phyloP scores from a whole-genome alignment of 2,797 vertebrate genomes.

The Apogon talboti region DNA sequence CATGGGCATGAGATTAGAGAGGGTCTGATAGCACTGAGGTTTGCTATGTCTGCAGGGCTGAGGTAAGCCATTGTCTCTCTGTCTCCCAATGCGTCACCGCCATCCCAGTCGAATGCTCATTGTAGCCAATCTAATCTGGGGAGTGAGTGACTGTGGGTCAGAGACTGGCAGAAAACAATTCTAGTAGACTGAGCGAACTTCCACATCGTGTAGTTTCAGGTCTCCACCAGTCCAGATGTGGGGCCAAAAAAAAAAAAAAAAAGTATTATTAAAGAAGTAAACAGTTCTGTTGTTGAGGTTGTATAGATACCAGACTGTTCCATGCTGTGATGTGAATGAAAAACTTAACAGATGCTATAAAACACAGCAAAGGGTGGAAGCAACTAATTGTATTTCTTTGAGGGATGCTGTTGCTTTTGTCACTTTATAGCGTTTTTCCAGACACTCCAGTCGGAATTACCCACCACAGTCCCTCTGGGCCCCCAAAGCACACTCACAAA shows the following conservation, averaged over 20 bases:
- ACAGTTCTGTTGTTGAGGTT: not conserved
- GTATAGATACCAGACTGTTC: not conserved
- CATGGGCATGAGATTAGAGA: slow-evolving; percentile 79
- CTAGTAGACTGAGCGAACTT: slow-evolving; percentile 34
- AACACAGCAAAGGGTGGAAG: slow-evolving; percentile 12
- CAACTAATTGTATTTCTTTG: slow-evolving; percentile 26
- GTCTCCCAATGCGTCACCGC: slow-evolving; percentile 70
- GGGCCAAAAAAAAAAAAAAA: not conserved
- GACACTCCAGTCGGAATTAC: slow-evolving; percentile 73
- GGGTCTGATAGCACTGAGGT: slow-evolving; percentile 76
- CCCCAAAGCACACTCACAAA: slow-evolving; percentile 51
- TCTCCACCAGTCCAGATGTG: slow-evolving; percentile 23
- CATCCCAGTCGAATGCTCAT: slow-evolving; percentile 68
- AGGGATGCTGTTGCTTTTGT: slow-evolving; percentile 71
- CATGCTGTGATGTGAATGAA: slow-evolving; percentile 4
- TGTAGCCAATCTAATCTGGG: slow-evolving; percentile 72
- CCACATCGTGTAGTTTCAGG: slow-evolving; percentile 16
- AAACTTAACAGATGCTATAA: slow-evolving; percentile 7
- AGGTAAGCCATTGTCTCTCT: slow-evolving; percentile 81
- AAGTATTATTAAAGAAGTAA: not conserved
- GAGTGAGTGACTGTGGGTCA: slow-evolving; percentile 75
- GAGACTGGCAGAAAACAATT: slow-evolving; percentile 62
- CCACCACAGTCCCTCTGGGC: slow-evolving; percentile 66
- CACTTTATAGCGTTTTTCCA: slow-evolving; percentile 72
- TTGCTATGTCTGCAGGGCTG: slow-evolving; percentile 82